Conservation (phyloP, 2,797 vertebrate species). For the Falco concolor region DNA sequence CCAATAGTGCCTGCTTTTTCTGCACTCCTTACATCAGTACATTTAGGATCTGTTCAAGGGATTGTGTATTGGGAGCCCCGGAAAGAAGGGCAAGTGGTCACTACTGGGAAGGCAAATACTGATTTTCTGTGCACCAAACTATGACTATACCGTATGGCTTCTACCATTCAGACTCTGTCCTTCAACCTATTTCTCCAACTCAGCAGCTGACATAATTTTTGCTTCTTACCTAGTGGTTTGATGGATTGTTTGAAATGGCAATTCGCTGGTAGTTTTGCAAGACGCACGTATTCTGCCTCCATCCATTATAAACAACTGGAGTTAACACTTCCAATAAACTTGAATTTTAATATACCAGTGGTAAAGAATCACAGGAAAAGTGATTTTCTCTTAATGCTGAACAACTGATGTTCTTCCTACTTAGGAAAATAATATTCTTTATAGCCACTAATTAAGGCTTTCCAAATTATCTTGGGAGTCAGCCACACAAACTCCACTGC, state of each 20-base stretch:
- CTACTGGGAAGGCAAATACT: not conserved
- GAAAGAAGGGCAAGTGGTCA: not conserved
- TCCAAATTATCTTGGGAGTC: not conserved
- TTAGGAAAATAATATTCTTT: not conserved
- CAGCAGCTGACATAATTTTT: not conserved
- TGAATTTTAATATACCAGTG: not conserved
- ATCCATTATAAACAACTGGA: not conserved
- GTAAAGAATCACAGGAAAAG: not conserved
- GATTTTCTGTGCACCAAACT: not conserved
- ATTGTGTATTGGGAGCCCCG: not conserved
- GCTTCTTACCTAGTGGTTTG: not conserved
- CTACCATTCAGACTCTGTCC: not conserved
- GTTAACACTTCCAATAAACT: not conserved
- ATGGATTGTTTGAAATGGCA: not conserved
- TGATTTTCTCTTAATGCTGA: not conserved
- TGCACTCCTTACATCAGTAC: not conserved
- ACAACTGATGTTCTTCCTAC: not conserved
- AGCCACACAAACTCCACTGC: not conserved
- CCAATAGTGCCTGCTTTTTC: not conserved
- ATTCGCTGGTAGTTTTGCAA: not conserved
- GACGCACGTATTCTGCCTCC: not conserved
- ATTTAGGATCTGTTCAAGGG: not conserved
- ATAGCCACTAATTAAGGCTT: not conserved
- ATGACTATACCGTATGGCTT: not conserved
- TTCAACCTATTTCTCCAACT: not conserved